Evolutionary conservation across 2,888 invertebrate genomes (phyloP).

Genomic region (Chydorus sphaericus): DNA sequence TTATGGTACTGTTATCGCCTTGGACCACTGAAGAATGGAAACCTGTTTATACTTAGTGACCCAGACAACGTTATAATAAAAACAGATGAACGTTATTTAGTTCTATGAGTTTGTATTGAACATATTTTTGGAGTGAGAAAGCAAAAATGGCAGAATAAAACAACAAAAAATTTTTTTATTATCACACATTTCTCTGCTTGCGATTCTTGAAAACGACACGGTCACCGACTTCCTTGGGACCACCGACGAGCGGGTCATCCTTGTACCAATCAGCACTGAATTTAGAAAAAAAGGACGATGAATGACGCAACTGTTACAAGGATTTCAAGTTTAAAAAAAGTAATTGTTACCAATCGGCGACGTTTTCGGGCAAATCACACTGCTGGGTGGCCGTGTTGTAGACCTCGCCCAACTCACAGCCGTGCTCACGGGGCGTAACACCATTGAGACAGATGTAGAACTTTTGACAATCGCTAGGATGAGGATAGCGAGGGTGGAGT

Average conservation of each 20-base stretch:
- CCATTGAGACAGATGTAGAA: slow-evolving; percentile 84
- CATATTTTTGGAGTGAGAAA: too few species aligned
- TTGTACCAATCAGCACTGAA: slow-evolving; percentile 76
- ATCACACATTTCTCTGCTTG: too few species aligned
- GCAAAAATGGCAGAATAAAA: too few species aligned
- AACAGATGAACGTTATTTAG: too few species aligned
- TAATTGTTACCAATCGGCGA: slow-evolving; percentile 56
- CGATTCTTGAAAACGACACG: neutral
- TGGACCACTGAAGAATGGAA: too few species aligned
- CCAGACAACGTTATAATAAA: too few species aligned
- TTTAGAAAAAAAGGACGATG: neutral
- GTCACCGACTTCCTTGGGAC: slow-evolving; percentile 21
- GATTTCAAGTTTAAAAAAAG: neutral
- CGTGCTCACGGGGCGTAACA: slow-evolving; percentile 69
- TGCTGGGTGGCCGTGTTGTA: slow-evolving; percentile 71
- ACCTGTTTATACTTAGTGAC: too few species aligned
- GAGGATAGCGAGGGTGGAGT: slow-evolving; percentile 70
- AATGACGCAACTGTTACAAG: neutral
- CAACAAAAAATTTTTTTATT: too few species aligned
- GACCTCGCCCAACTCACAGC: slow-evolving; percentile 74
- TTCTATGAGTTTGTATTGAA: too few species aligned
- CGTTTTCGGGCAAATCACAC: slow-evolving; percentile 82
- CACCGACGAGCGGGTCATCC: slow-evolving; percentile 39
- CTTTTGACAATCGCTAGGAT: slow-evolving; percentile 75
- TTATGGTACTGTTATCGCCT: too few species aligned